phyloP scores from a whole-genome alignment of 2,888 invertebrate species.

The Dolichopus griseipennis region DNA sequence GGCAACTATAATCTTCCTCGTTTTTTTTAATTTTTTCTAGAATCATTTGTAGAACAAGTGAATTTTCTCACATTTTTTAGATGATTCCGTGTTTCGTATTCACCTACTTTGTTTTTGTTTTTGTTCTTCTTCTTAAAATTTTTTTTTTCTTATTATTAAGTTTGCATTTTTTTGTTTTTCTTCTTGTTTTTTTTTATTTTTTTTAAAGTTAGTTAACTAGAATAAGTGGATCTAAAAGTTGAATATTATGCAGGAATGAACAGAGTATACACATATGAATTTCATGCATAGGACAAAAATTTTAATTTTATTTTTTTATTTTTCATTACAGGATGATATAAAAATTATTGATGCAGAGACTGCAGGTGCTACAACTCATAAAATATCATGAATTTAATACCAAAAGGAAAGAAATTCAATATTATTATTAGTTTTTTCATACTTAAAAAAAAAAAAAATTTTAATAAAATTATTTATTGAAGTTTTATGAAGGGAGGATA shows the following conservation, averaged over 20 bases:
- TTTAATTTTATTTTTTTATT: background rate
- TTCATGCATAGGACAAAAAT: background rate
- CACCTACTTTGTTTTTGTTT: too few species aligned
- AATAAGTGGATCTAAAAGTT: conserved; percentile 1
- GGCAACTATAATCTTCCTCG: too few species aligned
- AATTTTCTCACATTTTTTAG: too few species aligned
- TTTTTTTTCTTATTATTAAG: too few species aligned
- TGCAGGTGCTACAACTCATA: conserved; percentile 9
- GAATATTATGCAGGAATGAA: too few species aligned
- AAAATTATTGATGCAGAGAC: conserved; percentile 8
- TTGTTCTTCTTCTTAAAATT: too few species aligned
- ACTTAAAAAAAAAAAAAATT: background rate
- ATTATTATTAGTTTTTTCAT: background rate
- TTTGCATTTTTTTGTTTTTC: too few species aligned
- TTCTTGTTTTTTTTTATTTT: too few species aligned
- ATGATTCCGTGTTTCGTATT: too few species aligned
- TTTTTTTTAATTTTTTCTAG: too few species aligned
- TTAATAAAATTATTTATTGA: background rate
- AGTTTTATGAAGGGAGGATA: background rate
- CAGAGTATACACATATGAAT: background rate
- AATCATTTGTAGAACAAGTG: too few species aligned
- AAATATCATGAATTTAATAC: conserved; percentile 11
- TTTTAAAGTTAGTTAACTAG: background rate
- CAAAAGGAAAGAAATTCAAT: background rate
- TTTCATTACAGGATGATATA: background rate